Conservation (phyloP, 2,888 invertebrate species). For the Ryuthela nishihirai region DNA sequence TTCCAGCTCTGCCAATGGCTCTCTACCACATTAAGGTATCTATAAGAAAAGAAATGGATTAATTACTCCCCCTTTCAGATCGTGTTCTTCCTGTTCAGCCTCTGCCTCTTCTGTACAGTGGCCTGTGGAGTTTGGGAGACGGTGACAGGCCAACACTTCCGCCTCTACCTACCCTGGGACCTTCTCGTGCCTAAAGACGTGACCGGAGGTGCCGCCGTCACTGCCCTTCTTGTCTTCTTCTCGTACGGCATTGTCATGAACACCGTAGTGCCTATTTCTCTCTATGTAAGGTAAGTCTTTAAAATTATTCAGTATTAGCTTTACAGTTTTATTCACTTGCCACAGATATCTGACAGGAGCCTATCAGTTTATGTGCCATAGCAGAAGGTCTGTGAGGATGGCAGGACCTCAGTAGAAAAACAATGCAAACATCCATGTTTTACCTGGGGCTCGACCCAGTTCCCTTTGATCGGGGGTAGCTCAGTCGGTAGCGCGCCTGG, state of each 20-base stretch:
- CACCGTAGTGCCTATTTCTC: constrained; percentile 98
- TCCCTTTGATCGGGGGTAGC: too few relatives aligned
- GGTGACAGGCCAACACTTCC: constrained; percentile 80
- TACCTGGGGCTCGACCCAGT: too few relatives aligned
- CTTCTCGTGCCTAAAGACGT: constrained; percentile 72
- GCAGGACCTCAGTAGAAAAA: too few relatives aligned
- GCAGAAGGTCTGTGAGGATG: too few relatives aligned
- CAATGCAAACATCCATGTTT: too few relatives aligned
- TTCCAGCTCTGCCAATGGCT: too few relatives aligned
- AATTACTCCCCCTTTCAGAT: too few relatives aligned
- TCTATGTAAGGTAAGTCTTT: constrained; percentile 81
- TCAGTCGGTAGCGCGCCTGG: too few relatives aligned
- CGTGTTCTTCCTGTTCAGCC: constrained; percentile 93
- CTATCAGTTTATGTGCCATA: too few relatives aligned
- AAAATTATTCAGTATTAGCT: background rate
- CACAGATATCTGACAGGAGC: too few relatives aligned
- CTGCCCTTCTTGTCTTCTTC: constrained; percentile 95
- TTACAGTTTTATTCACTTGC: background rate
- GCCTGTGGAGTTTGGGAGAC: constrained; percentile 98
- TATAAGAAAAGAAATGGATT: too few relatives aligned
- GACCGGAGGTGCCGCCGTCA: constrained; percentile 77
- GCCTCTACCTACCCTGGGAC: constrained; percentile 92
- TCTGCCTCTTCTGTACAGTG: constrained; percentile 96
- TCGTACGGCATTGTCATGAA: constrained; percentile 99
- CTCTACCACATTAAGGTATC: too few relatives aligned